Evolutionary conservation across 2,797 vertebrate species (phyloP).

Genomic region (Erpetoichthys calabaricus): DNA sequence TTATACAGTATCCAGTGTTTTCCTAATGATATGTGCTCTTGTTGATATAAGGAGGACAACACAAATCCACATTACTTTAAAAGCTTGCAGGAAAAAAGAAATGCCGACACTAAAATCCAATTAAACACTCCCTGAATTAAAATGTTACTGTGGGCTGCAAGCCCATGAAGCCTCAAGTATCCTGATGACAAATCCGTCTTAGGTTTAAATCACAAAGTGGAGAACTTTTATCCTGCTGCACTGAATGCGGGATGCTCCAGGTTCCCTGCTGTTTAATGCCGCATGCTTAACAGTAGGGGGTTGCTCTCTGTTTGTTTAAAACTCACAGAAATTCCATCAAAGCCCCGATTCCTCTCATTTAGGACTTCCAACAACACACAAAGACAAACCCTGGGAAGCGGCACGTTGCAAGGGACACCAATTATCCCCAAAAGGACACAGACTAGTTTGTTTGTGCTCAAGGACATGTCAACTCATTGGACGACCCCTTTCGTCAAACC

Average conservation of each 20-base stretch:
- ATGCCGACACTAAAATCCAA: neutral
- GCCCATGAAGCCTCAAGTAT: neutral
- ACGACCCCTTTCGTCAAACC: conserved; percentile 61
- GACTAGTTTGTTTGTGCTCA: conserved; percentile 58
- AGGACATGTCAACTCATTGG: conserved; percentile 60
- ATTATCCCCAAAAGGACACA: conserved; percentile 58
- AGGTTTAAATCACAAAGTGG: neutral
- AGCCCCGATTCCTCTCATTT: conserved; percentile 63
- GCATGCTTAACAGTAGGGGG: conserved; percentile 57
- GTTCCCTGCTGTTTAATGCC: conserved; percentile 52
- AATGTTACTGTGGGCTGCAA: conserved; percentile 1
- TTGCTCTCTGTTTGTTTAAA: conserved; percentile 63
- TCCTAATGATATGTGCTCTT: too few species aligned
- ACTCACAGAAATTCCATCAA: conserved; percentile 61
- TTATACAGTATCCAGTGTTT: too few species aligned
- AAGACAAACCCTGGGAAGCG: conserved; percentile 62
- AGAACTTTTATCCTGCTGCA: neutral
- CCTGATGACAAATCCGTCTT: conserved; percentile 2
- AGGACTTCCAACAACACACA: conserved; percentile 57
- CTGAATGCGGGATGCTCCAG: conserved; percentile 4
- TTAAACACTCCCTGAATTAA: conserved; percentile 5
- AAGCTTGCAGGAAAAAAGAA: too few species aligned
- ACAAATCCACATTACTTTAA: too few species aligned
- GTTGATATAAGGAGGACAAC: too few species aligned
- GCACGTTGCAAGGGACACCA: conserved; percentile 68